Conservation (phyloP, 2,113 vertebrate genomes). For the Corythornis madagascariensis region DNA sequence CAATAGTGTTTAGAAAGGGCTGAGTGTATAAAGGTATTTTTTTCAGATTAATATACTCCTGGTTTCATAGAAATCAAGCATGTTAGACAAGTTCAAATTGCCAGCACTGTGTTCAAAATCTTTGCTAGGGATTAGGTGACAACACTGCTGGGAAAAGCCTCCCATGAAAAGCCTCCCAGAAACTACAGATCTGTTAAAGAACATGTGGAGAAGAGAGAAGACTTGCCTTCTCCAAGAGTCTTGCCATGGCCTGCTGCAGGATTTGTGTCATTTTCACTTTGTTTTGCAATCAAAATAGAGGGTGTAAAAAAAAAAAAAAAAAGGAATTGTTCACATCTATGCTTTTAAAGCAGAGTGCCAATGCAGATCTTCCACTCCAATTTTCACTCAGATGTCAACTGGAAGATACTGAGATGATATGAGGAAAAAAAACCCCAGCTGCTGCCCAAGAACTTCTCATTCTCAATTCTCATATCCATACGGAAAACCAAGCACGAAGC, state of each 20-base stretch:
- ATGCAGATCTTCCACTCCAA: not conserved
- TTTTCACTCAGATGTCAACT: not conserved
- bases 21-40: not conserved
- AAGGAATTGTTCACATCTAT: not conserved
- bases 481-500: not conserved
- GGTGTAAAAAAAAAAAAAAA: not conserved
- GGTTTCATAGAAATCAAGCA: not conserved
- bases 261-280: not conserved
- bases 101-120: not conserved
- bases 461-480: not conserved
- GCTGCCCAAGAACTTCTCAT: not conserved
- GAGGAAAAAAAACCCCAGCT: not conserved
- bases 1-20: not conserved
- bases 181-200: not conserved
- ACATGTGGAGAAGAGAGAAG: not conserved
- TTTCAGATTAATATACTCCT: not conserved
- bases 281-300: not conserved
- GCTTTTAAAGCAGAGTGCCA: not conserved
- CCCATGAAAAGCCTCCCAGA: not conserved
- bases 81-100: not conserved
- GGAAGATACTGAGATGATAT: accelerated
- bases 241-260: not conserved
- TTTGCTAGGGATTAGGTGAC: not conserved
- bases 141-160: not conserved
- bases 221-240: not conserved